Conservation (phyloP, 2,113 vertebrate species). For the Alces alces region DNA sequence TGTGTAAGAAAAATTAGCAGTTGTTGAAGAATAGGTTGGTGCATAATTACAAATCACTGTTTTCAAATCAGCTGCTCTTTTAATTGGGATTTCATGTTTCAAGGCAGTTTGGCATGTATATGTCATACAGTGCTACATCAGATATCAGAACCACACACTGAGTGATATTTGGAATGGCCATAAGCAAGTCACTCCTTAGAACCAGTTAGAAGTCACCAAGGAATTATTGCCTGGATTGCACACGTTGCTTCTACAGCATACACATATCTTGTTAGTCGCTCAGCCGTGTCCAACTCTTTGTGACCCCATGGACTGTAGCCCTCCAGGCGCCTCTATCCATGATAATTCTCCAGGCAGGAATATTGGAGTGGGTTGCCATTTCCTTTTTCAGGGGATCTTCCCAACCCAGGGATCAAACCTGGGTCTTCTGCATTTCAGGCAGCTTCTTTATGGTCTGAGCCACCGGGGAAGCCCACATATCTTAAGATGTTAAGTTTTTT, state of each 20-base stretch:
- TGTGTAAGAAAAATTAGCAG: background rate
- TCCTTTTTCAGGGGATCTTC: background rate
- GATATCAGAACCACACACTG: background rate
- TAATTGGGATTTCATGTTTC: constrained; percentile 34
- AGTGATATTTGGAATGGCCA: background rate
- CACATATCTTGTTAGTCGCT: background rate
- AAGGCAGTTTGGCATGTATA: background rate
- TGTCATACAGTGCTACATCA: background rate
- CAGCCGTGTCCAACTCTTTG: background rate
- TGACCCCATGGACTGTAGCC: background rate
- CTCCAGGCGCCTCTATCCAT: background rate
- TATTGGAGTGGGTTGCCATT: background rate
- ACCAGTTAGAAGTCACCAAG: background rate
- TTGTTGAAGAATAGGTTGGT: background rate
- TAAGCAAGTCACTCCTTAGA: background rate
- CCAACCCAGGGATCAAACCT: background rate
- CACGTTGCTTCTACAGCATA: background rate
- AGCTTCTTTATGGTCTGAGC: background rate
- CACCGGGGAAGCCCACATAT: background rate
- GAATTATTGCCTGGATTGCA: background rate
- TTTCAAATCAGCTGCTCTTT: background rate
- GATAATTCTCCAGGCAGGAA: background rate
- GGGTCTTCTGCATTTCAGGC: background rate
- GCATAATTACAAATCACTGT: background rate
- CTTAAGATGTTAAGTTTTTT: background rate